These are phyloP conservation scores for Cebus imitator DNA, from an alignment of 2,113 vertebrate genomes.

Conservation along the genomic window DNA sequence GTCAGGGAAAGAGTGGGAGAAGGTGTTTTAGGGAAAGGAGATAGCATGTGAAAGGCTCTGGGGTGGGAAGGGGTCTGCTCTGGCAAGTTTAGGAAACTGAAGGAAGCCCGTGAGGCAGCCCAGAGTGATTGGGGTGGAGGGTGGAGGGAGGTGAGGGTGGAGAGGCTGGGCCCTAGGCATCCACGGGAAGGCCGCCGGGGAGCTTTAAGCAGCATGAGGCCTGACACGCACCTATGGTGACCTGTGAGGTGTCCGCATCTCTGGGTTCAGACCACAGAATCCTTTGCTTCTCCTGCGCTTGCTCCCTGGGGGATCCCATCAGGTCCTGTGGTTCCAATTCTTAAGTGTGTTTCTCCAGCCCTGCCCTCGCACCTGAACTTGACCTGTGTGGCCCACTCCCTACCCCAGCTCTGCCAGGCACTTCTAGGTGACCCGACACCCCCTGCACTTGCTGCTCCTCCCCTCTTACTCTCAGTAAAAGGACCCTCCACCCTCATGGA, in stretches of 20 bases:
- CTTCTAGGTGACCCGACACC: accelerated
- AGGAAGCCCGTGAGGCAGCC: background rate
- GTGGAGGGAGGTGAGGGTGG: background rate
- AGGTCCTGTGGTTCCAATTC: background rate
- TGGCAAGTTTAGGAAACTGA: background rate
- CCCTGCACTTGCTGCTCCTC: too few species aligned
- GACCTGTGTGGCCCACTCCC: background rate
- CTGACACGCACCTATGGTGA: background rate
- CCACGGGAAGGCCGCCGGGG: background rate
- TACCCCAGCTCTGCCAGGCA: background rate
- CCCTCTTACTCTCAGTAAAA: background rate
- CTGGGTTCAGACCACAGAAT: background rate
- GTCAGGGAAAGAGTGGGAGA: background rate
- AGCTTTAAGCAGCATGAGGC: background rate
- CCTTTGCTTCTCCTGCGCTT: background rate
- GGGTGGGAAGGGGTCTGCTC: background rate
- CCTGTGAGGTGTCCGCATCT: background rate
- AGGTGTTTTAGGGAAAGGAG: background rate
- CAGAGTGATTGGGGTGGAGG: background rate
- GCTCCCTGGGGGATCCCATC: too few species aligned
- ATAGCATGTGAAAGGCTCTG: background rate
- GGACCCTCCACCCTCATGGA: background rate
- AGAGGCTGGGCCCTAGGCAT: background rate
- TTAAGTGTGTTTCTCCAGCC: background rate
- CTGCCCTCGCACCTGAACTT: background rate